phyloP scores from a whole-genome alignment of 2,888 invertebrate genomes.

The Pseudoips prasinana region DNA sequence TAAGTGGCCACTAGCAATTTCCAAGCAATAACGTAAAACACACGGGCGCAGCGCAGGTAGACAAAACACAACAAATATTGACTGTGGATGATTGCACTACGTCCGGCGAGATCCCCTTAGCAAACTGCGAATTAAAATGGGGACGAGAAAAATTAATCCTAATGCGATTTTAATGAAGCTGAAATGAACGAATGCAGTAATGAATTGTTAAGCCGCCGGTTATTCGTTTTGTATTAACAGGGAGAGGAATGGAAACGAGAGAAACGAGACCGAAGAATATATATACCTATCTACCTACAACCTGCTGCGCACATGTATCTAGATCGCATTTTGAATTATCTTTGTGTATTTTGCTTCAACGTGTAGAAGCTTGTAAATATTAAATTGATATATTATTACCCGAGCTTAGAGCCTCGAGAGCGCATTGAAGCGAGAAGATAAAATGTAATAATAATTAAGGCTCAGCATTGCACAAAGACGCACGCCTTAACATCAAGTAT shows the following conservation, averaged over 20 bases:
- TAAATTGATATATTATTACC: slow-evolving; percentile 40
- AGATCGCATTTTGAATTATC: slow-evolving; percentile 24
- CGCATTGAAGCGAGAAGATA: slow-evolving; percentile 59
- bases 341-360: slow-evolving; percentile 28
- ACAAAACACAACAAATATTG: slow-evolving; percentile 73
- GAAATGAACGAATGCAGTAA: slow-evolving; percentile 78
- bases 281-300: slow-evolving; percentile 10
- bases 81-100: slow-evolving; percentile 75
- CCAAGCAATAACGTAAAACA: slow-evolving; percentile 51
- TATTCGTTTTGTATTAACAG: slow-evolving; percentile 58
- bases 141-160: slow-evolving; percentile 82
- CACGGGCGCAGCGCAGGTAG: slow-evolving; percentile 59
- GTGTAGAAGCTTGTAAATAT: slow-evolving; percentile 37
- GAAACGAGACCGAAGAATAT: slow-evolving; percentile 33
- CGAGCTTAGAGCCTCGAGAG: slow-evolving; percentile 32
- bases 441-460: slow-evolving; percentile 77
- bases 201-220: slow-evolving; percentile 73
- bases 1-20: slow-evolving; percentile 29
- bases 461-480: slow-evolving; percentile 73
- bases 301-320: slow-evolving; percentile 10
- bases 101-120: slow-evolving; percentile 72
- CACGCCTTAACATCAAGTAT: slow-evolving; percentile 73
- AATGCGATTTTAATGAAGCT: slow-evolving; percentile 82
- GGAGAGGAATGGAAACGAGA: slow-evolving; percentile 47
- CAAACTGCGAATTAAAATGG: slow-evolving; percentile 78